Conservation (phyloP, 2,888 invertebrate species). For the Cacoxenus indagator region DNA sequence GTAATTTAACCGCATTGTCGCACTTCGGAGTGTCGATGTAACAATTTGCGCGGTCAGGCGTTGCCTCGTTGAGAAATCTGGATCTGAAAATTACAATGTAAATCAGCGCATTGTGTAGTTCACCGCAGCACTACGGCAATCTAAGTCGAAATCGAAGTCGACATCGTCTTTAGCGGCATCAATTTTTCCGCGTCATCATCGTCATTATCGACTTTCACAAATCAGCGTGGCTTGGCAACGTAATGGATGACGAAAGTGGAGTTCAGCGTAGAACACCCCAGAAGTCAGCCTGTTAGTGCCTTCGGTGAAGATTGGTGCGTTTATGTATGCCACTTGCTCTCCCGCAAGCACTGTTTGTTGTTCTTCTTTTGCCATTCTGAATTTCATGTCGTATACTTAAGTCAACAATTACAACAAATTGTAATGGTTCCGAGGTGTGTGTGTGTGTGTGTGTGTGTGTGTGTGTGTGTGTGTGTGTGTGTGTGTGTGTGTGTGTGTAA, state of each 20-base stretch:
- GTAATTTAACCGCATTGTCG: too few species aligned
- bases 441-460: background rate
- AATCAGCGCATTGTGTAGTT: slow-evolving; percentile 5
- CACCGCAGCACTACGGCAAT: background rate
- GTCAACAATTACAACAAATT: background rate
- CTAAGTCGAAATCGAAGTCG: background rate
- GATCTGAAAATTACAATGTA: slow-evolving; percentile 19
- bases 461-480: background rate
- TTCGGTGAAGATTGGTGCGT: background rate
- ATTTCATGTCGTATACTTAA: background rate
- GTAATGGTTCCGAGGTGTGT: background rate
- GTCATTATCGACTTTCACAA: background rate
- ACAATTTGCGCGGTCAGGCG: slow-evolving; percentile 10
- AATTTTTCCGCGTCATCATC: background rate
- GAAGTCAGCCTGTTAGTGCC: background rate
- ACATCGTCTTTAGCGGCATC: too few species aligned
- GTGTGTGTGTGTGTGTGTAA: background rate
- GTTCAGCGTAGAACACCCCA: background rate
- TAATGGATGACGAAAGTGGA: slow-evolving; percentile 9
- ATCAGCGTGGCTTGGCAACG: background rate
- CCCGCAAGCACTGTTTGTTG: background rate
- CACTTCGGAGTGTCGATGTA: too few species aligned
- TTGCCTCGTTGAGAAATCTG: slow-evolving; percentile 1
- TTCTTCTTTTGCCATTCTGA: background rate
- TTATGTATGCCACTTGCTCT: background rate